Evolutionary conservation across 2,888 invertebrate species (phyloP), one percentile per base, ranked within the genome.

Genomic region (Caenorhabditis panamensis): DNA sequence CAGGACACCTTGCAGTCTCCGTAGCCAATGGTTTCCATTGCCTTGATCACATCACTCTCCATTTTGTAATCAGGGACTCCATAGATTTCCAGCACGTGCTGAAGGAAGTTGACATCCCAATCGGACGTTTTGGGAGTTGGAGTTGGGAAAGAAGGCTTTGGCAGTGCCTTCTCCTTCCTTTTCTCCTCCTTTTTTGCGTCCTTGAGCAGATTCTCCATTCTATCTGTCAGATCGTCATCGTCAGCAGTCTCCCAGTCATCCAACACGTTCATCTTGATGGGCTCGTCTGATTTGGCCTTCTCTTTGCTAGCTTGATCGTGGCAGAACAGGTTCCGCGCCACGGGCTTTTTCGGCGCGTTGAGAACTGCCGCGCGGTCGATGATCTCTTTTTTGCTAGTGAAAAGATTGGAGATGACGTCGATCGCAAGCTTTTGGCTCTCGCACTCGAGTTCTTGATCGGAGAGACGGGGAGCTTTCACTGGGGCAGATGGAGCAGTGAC

Each of bases 41-140:
- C 67, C 26, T 75, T 78, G 9, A 72, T 64, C n/a, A 84, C 82
- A 26, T 84, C 84, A 18, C 58, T 75, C 28, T 79, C 66, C 79
- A 84, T 75, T 31, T 80, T 82, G 66, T 84, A 84, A 16, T 84
- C 84, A 6, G 84, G 82, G 11, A 84, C 77, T 61, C 69, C 72
- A 37, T 68, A 76, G 24, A 81, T 82, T 31, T 84, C 84, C 20
- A 84, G 63, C 0, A 84, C 82, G 63, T 84, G 78, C 16, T 61
- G 71, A 0, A 84, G 36, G n/a, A 66, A 73, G 0, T 44, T 69
- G 11, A 58, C 16, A 49, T 79, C 79, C 79, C 79, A 79, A 44
- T 73, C 63, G 11, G 61, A 66, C n/a, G 49, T 24, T 24, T 51
- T 24, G 18, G 61, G 77, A 1, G 36, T 9, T 2, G 47, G 24